phyloP scores from a whole-genome alignment of 1,140 invertebrate genomes.

The Cydia splendana region DNA sequence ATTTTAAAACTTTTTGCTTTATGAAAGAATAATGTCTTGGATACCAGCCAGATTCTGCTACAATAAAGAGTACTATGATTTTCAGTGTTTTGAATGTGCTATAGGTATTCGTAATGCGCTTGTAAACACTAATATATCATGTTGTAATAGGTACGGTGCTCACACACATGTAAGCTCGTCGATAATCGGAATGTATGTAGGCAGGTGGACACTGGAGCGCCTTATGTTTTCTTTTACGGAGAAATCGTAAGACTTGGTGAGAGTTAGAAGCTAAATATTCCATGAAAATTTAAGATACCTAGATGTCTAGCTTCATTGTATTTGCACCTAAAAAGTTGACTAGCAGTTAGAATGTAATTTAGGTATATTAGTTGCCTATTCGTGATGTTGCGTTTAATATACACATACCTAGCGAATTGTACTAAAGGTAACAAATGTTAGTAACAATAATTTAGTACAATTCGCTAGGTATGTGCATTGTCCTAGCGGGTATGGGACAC shows the following conservation, averaged over 20 bases:
- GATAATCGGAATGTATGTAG: slow-evolving; percentile 22
- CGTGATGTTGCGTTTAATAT: no score
- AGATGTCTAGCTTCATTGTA: background rate
- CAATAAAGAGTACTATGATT: background rate
- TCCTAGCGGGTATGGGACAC: no score
- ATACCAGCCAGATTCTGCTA: background rate
- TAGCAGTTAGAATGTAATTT: background rate
- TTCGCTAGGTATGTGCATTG: no score
- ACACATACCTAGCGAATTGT: no score
- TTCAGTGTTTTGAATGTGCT: background rate
- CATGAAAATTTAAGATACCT: slow-evolving; percentile 11
- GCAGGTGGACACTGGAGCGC: slow-evolving; percentile 6
- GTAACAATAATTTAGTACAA: no score
- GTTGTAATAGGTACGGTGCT: background rate
- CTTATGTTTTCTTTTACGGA: slow-evolving; percentile 29
- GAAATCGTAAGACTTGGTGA: slow-evolving; percentile 31
- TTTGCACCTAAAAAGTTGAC: background rate
- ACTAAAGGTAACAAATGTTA: no score
- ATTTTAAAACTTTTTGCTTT: slow-evolving; percentile 14
- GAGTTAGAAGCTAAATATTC: slow-evolving; percentile 19
- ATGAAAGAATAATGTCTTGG: background rate
- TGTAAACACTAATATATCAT: background rate
- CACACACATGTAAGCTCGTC: background rate
- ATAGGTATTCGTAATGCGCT: slow-evolving; percentile 10
- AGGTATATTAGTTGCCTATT: no score